These are phyloP conservation scores for Enoplolaimus lenunculus DNA, from an alignment of 2,888 invertebrate genomes.

Conservation along the genomic window DNA sequence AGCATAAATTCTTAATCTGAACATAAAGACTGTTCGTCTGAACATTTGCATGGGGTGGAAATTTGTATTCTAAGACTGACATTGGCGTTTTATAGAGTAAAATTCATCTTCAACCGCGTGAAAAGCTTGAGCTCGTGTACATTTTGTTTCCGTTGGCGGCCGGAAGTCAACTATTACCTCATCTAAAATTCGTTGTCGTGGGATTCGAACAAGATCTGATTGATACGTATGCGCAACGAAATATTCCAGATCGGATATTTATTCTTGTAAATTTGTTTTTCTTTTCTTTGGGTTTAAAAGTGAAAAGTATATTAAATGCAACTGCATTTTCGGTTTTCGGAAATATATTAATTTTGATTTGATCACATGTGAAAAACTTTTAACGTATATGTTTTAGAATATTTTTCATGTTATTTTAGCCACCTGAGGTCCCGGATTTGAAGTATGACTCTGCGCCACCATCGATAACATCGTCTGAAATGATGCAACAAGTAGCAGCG, in stretches of 20 bases:
- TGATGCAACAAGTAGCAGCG: no score
- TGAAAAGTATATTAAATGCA: background rate
- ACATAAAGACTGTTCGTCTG: no score
- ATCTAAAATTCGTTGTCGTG: background rate
- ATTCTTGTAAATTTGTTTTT: slow-evolving; percentile 19
- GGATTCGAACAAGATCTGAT: slow-evolving; percentile 14
- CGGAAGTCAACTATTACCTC: slow-evolving; percentile 16
- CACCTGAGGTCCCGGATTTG: background rate
- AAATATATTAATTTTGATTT: no score
- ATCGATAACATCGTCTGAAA: no score
- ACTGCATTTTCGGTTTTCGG: no score
- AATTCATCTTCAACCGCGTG: background rate
- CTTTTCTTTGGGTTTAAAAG: background rate
- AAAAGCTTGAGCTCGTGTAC: background rate
- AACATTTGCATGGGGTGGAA: no score
- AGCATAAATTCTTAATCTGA: no score
- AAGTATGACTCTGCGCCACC: no score
- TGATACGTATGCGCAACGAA: slow-evolving; percentile 21
- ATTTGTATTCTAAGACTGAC: no score
- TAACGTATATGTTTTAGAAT: no score
- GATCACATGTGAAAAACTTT: no score
- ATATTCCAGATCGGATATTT: slow-evolving; percentile 17
- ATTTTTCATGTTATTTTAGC: background rate
- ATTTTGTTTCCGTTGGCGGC: slow-evolving; percentile 21
- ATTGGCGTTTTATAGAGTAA: no score